Percentiles rank a stretch among this genome's conserved stretches.
These are phyloP conservation scores for Acleris cristana DNA, from an alignment of 2,888 invertebrate genomes.

Conservation along the genomic window DNA sequence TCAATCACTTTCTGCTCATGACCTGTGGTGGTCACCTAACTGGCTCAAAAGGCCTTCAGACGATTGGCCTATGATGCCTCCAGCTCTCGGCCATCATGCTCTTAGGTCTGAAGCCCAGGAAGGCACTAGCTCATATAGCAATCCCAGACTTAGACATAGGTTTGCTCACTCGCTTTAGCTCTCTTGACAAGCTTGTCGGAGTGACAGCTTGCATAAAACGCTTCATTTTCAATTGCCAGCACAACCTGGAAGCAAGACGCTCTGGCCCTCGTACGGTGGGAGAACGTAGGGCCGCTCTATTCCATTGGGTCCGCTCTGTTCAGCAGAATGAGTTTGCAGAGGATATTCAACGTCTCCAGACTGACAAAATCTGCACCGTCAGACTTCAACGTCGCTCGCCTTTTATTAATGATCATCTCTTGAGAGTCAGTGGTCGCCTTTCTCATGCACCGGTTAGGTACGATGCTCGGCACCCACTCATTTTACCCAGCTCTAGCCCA, in stretches of 20 bases:
- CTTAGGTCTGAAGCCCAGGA: not conserved
- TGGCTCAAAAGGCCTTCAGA: not conserved
- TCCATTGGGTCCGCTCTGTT: slow-evolving; percentile 12
- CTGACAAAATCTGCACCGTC: not conserved
- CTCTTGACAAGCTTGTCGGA: slow-evolving; percentile 12
- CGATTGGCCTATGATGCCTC: not conserved
- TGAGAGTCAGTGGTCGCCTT: slow-evolving; percentile 14
- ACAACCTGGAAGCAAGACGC: not conserved
- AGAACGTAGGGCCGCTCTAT: slow-evolving; percentile 15
- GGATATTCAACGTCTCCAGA: slow-evolving; percentile 1
- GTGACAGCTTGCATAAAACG: slow-evolving; percentile 17
- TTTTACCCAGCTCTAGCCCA: slow-evolving; percentile 4
- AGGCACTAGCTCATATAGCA: not conserved
- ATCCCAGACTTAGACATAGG: not conserved
- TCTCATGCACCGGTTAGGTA: slow-evolving; percentile 2
- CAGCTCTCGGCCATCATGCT: not conserved
- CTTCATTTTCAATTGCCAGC: slow-evolving; percentile 13
- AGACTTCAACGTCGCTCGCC: slow-evolving; percentile 11
- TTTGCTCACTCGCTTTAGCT: not conserved
- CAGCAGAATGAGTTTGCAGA: slow-evolving; percentile 8
- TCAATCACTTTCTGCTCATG: not conserved
- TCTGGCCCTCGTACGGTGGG: slow-evolving; percentile 7
- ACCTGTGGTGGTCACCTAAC: not conserved
- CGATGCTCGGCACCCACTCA: slow-evolving; percentile 3
- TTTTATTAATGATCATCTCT: slow-evolving; percentile 3